These are phyloP conservation scores for Chironomus tepperi DNA, from an alignment of 1,140 invertebrate genomes.

Conservation along the genomic window DNA sequence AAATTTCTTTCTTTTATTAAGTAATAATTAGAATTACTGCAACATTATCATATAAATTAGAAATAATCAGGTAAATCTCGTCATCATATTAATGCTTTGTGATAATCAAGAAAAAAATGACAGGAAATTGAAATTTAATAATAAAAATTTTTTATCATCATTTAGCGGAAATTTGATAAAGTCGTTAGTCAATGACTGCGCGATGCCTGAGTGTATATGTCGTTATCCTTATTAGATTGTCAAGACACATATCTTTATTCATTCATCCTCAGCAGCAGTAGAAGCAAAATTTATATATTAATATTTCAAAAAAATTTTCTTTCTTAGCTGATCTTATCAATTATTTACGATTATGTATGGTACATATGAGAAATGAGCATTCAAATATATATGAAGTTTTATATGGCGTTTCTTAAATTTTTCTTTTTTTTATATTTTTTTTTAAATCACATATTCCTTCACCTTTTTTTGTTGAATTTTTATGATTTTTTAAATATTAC, in stretches of 20 bases:
- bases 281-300: not conserved
- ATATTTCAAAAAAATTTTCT: not conserved
- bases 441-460: not conserved
- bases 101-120: no score
- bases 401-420: not conserved
- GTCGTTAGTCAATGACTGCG: not conserved
- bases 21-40: no score
- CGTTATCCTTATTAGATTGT: not conserved
- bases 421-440: no score
- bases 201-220: not conserved
- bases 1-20: no score
- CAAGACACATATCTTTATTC: not conserved
- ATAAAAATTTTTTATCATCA: no score
- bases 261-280: not conserved
- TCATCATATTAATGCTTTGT: no score
- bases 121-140: no score
- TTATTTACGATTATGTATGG: not conserved
- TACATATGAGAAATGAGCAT: not conserved
- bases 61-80: no score
- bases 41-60: no score
- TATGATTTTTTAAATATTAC: no score
- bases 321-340: not conserved
- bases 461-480: no score
- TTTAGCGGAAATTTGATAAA: slow-evolving; percentile 2
- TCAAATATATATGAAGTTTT: not conserved